Evolutionary conservation across 2,113 vertebrate genomes (phyloP), one percentile per base, ranked within the genome.

Genomic region (Plecotus auritus): DNA sequence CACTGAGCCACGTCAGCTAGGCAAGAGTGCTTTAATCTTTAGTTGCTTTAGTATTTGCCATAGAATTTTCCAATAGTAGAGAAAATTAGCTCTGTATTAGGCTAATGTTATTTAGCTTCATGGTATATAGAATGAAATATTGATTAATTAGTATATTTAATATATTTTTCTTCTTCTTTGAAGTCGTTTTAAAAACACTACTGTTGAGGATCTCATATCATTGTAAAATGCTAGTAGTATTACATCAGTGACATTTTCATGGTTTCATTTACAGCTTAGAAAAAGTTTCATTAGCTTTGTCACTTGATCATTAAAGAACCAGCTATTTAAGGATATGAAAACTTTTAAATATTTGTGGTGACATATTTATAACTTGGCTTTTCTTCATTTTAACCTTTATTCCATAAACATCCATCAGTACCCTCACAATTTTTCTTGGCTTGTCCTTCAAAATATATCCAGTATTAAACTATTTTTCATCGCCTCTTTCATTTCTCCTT

Each of bases 231-330:
- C 40, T 86, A 64, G 4, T 88, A 77, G 35, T 5, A 64, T 93
- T 95, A 49, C 6, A 64, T 80, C 30, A 89, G 11, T 85, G 37
- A 67, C 51, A 82, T 88, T 91, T 95, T 91, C 73, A 45, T 85
- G 47, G 20, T 93, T 14, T 89, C 47, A 73, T 89, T 83, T 85
- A 16, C 17, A 91, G 35, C 40, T 35, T 90, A 12, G 67, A 40
- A 94, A 91, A 95, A 83, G 17, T 67, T 92, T 82, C 7, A 93
- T 95, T 93, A 86, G 42, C 73, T 94, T 85, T 82, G 40, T 92
- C 23, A 49, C 23, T 80, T 89, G 40, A 80, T 95, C 37, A 94
- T 96, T 86, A 80, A 83, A 91, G 18, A 67, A 74, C 87, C 42
- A 73, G 10, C 77, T 90, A 14, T 72, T 87, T 95, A 92, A 94